Percentiles rank a stretch among this genome's conserved stretches.
phyloP scores from a whole-genome alignment of 2,888 invertebrate species.

The Suillia variegata region DNA sequence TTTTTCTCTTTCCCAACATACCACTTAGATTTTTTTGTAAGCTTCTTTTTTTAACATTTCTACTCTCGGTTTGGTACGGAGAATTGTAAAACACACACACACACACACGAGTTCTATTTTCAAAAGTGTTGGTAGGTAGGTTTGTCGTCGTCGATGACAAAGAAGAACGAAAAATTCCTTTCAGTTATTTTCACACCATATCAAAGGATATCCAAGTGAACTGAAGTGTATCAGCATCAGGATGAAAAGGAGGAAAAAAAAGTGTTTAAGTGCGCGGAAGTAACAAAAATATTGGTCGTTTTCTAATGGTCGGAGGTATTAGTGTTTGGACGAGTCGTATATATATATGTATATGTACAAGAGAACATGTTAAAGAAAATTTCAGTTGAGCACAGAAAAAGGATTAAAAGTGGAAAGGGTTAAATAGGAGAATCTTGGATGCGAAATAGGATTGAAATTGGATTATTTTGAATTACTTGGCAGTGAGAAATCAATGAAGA shows the following conservation, averaged over 20 bases:
- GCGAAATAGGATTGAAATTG: too few species aligned
- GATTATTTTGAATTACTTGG: too few species aligned
- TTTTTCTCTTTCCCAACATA: not conserved
- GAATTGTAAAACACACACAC: conserved; percentile 6
- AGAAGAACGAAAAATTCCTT: conserved; percentile 15
- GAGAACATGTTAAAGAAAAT: too few species aligned
- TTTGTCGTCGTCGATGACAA: not conserved
- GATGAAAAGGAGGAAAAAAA: conserved; percentile 4
- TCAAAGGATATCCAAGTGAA: conserved; percentile 44
- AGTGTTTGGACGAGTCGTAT: too few species aligned
- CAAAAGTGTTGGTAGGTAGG: not conserved
- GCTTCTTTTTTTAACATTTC: not conserved
- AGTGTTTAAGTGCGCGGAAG: conserved; percentile 51
- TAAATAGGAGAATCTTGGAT: too few species aligned
- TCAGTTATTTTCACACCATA: conserved; percentile 44
- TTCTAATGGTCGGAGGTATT: too few species aligned
- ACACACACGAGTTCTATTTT: too few species aligned
- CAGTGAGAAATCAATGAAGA: too few species aligned
- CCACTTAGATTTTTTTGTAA: not conserved
- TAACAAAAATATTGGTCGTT: conserved; percentile 30
- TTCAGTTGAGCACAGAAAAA: too few species aligned
- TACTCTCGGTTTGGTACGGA: not conserved
- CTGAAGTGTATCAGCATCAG: conserved; percentile 38
- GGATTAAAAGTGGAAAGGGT: too few species aligned
- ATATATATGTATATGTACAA: too few species aligned